Conservation (phyloP, 2,113 vertebrate species). For the Bambusicola thoracicus region DNA sequence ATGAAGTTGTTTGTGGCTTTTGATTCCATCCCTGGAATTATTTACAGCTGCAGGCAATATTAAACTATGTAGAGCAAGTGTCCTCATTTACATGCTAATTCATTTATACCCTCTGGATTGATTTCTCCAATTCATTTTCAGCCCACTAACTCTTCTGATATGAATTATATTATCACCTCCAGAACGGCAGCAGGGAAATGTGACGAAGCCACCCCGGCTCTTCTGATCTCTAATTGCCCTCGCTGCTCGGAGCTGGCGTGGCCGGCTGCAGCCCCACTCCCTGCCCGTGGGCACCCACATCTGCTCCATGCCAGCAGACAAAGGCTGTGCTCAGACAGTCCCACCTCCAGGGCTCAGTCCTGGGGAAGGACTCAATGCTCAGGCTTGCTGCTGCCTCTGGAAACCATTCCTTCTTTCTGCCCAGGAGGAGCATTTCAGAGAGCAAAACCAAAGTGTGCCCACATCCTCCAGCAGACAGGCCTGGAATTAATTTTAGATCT, state of each 20-base stretch:
- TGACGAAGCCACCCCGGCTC: constrained; percentile 52
- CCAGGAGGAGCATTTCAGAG: constrained; percentile 10
- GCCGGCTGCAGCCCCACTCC: constrained; percentile 35
- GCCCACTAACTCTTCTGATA: constrained; percentile 78
- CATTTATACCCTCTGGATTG: constrained; percentile 84
- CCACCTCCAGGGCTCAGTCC: rapidly evolving
- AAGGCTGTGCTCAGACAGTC: neutral
- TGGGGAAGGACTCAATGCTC: neutral
- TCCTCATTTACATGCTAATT: constrained; percentile 84
- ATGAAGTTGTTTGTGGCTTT: constrained; percentile 80
- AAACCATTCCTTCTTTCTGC: constrained; percentile 12
- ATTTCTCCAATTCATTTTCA: constrained; percentile 82
- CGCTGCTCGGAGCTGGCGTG: neutral
- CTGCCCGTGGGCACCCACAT: constrained; percentile 19
- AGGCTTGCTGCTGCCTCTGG: neutral
- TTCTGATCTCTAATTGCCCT: constrained; percentile 68
- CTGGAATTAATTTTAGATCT: constrained; percentile 5
- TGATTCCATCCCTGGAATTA: constrained; percentile 80
- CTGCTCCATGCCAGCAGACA: neutral
- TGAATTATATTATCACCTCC: constrained; percentile 79
- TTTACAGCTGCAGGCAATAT: constrained; percentile 81
- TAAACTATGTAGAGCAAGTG: constrained; percentile 81
- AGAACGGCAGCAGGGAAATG: constrained; percentile 70
- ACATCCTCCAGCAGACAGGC: neutral
- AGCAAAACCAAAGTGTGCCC: neutral